Evolutionary conservation across 2,113 vertebrate species (phyloP).

Genomic region (Pogona vitticeps): DNA sequence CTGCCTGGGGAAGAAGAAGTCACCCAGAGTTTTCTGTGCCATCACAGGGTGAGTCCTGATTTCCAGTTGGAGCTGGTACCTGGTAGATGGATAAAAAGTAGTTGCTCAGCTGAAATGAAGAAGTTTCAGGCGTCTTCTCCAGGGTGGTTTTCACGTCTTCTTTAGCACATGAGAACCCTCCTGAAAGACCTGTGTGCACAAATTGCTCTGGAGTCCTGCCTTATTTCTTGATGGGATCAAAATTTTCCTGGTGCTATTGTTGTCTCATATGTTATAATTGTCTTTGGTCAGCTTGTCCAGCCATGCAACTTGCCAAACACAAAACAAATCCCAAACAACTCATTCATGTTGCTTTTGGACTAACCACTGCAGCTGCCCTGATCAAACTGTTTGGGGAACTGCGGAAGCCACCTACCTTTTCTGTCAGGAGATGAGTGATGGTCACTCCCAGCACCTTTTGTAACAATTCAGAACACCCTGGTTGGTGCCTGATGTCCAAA

Average conservation of each 20-base stretch:
- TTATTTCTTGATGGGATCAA: not conserved
- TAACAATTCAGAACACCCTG: not conserved
- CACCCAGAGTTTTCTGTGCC: not conserved
- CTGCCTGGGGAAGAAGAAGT: not conserved
- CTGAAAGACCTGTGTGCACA: not conserved
- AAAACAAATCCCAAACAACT: too few species aligned
- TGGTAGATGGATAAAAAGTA: too few species aligned
- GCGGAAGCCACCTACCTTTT: too few species aligned
- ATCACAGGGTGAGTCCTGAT: not conserved
- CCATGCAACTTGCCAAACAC: not conserved
- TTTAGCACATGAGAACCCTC: not conserved
- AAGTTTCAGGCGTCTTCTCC: not conserved
- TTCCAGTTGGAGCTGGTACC: too few species aligned
- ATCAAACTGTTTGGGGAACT: not conserved
- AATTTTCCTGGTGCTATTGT: not conserved
- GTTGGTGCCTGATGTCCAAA: not conserved
- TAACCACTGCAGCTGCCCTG: not conserved
- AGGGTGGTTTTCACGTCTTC: not conserved
- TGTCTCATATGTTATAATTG: not conserved
- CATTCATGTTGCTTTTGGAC: not conserved
- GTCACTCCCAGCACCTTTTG: not conserved
- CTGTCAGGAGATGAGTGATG: too few species aligned
- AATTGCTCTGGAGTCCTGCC: not conserved
- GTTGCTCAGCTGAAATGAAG: not conserved
- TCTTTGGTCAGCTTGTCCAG: not conserved